These are phyloP conservation scores for Leuctra nigra DNA, from an alignment of 2,888 invertebrate species.

Conservation along the genomic window DNA sequence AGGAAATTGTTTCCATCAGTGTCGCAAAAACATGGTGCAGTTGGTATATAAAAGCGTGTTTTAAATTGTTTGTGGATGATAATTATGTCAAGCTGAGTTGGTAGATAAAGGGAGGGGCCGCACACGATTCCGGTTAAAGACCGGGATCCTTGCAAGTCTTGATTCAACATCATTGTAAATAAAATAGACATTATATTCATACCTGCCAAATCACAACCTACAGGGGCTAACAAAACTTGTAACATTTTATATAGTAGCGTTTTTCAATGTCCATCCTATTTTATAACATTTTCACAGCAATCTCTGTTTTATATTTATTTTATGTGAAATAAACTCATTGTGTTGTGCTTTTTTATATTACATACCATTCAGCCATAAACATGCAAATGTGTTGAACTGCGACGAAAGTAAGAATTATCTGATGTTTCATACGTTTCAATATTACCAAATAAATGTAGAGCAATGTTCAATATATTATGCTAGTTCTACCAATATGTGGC, in stretches of 20 bases:
- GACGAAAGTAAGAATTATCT: too few relatives aligned
- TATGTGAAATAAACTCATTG: conserved; percentile 23
- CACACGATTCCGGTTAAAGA: background rate
- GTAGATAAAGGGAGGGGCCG: conserved; percentile 13
- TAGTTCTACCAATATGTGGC: conserved; percentile 5
- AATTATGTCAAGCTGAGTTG: conserved; percentile 10
- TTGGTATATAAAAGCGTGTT: background rate
- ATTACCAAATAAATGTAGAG: too few relatives aligned
- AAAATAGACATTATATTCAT: conserved; percentile 1
- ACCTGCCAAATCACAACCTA: conserved; percentile 5
- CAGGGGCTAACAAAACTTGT: conserved; percentile 1
- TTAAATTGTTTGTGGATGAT: conserved; percentile 6
- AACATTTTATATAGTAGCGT: conserved; percentile 6
- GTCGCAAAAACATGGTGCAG: background rate
- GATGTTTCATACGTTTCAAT: too few relatives aligned
- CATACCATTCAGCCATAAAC: conserved; percentile 8
- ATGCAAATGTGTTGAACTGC: conserved; percentile 13
- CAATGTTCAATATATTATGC: too few relatives aligned
- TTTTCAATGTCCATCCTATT: conserved; percentile 1
- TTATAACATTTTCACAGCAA: background rate
- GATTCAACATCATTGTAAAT: background rate
- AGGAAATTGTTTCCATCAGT: conserved; percentile 6
- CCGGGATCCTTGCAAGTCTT: background rate
- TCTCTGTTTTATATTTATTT: conserved; percentile 16
- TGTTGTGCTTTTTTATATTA: conserved; percentile 25